Evolutionary conservation across 2,797 vertebrate genomes (phyloP).

Genomic region (Schizopygopsis malacanthus): DNA sequence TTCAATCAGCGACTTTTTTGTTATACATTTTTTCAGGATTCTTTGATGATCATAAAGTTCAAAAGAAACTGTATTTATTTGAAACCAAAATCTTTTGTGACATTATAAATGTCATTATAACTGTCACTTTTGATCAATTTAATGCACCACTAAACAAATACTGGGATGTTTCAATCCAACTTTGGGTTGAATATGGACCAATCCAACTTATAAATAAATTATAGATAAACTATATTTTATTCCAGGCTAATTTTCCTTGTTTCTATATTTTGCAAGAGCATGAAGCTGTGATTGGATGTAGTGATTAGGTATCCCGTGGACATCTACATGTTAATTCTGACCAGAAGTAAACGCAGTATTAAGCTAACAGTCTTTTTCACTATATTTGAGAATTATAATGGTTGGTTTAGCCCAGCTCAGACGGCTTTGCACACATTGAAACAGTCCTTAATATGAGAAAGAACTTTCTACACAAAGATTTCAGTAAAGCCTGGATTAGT

Average conservation of each 20-base stretch:
- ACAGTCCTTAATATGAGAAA: conserved; percentile 14
- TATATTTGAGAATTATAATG: neutral
- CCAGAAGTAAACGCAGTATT: conserved; percentile 13
- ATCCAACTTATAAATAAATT: neutral
- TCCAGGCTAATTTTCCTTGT: neutral
- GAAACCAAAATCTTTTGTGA: neutral
- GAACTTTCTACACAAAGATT: neutral
- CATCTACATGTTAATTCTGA: neutral
- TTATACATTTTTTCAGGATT: neutral
- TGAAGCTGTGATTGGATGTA: neutral
- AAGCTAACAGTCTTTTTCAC: neutral
- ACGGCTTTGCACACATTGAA: conserved; percentile 19
- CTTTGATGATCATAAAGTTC: neutral
- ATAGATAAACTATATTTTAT: neutral
- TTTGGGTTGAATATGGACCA: neutral
- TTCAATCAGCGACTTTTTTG: neutral
- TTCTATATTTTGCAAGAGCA: neutral
- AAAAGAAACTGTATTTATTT: neutral
- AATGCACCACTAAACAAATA: neutral
- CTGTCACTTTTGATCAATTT: neutral
- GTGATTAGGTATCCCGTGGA: neutral
- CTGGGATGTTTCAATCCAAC: neutral
- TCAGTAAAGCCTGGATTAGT: conserved; percentile 19
- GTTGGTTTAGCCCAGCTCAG: neutral
- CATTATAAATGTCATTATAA: neutral